These are phyloP conservation scores for Dendroctonus ponderosae DNA, from an alignment of 1,140 invertebrate genomes.

Conservation along the genomic window DNA sequence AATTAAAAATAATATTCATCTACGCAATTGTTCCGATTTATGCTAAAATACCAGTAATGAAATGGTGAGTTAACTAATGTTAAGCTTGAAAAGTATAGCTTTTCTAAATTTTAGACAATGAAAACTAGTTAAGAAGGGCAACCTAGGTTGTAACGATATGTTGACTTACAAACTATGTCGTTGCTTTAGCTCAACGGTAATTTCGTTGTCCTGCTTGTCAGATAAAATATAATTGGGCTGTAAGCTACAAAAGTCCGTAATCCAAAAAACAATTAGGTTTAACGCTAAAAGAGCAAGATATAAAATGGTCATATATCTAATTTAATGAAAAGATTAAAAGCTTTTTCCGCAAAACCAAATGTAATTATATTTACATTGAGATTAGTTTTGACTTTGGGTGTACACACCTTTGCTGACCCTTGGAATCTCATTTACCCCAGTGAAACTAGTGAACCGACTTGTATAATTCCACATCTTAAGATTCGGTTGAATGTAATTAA, in stretches of 20 bases:
- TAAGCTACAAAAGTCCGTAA: conserved; percentile 7
- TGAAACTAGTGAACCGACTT: neutral
- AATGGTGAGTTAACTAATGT: too few species aligned
- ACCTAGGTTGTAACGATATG: too few species aligned
- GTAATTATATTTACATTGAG: conserved; percentile 11
- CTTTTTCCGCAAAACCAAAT: conserved; percentile 2
- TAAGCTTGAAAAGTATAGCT: too few species aligned
- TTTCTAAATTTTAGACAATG: too few species aligned
- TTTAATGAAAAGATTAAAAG: conserved; percentile 20
- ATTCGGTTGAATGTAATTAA: too few species aligned
- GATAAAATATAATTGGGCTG: conserved; percentile 13
- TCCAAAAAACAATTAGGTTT: conserved; percentile 10
- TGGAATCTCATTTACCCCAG: conserved; percentile 5
- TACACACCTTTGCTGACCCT: conserved; percentile 3
- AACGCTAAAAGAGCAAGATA: conserved; percentile 7
- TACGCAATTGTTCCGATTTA: too few species aligned
- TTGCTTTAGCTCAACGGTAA: too few species aligned
- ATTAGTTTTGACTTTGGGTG: conserved; percentile 9
- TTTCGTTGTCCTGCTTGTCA: neutral
- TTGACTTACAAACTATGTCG: too few species aligned
- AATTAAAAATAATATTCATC: too few species aligned
- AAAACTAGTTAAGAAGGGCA: too few species aligned
- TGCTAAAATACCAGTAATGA: too few species aligned
- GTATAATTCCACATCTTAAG: neutral
- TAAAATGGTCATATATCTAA: conserved; percentile 16